Base-by-base conservation (phyloP, 2,888 invertebrate species). In the Diarsia rubi region DNA sequence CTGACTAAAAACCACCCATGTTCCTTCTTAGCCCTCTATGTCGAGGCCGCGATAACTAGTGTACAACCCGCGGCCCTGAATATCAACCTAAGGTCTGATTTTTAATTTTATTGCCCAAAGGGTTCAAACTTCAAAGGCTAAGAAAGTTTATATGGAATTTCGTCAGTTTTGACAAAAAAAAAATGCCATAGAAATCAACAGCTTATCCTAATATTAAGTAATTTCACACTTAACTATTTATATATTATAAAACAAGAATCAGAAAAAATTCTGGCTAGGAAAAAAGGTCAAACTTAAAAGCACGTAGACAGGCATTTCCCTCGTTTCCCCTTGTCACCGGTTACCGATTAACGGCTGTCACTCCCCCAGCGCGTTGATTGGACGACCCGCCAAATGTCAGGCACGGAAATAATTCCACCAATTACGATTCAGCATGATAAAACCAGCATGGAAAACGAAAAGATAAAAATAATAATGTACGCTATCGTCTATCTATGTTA, bases 331-430 rank as follows among this genome's bases (percentile, higher is more conserved):
- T 47, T 63, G 78, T 76, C 76, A 76, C 24, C 31, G 4, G 66
- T 60, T 45, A 37, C 63, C 79, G 78, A 79, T 79, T 79, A 79
- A 74, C 64, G 68, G 42, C 79, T 79, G 79, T 79, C 78, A 79
- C 24, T 68, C 67, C n/a, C n/a, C 11, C 45, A 21, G 27, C 59
- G 49, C 44, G 74, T 59, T 69, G 79, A 79, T 79, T 79, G 79
- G 79, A 74, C 47, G 74, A 52, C 64, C 54, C 52, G 59, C 52
- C 52, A 79, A 79, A 79, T 47, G 79, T 79, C 79, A 79, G 44
- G 47, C 64, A 45, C 63, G 52, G 44, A 79, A 64, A 79, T 79
- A 79, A 79, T 79, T 65, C 79, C 31, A 52, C 74, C 79, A 79
- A 79, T 79, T 65, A 79, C 64, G 42, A 54, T 65, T 74, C 79